Conservation (phyloP, 1,140 invertebrate species). For the Elymnias hypermnestra region DNA sequence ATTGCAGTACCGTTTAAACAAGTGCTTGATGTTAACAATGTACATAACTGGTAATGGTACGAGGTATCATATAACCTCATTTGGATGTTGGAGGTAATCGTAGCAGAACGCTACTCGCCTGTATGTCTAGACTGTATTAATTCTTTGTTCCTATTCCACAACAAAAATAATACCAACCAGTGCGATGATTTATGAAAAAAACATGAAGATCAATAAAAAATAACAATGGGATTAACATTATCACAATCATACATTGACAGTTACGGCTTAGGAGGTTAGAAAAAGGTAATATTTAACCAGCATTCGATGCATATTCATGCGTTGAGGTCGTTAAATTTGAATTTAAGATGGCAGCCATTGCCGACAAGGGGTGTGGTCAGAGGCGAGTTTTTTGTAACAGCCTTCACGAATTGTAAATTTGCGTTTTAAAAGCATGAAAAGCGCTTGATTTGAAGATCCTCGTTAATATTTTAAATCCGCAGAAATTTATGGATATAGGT, state of each 20-base stretch:
- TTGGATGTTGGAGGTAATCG: too few relatives aligned
- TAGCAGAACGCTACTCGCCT: too few relatives aligned
- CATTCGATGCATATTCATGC: conserved; percentile 10
- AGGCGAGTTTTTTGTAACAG: conserved; percentile 19
- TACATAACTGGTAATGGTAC: too few relatives aligned
- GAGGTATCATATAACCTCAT: too few relatives aligned
- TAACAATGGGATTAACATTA: conserved; percentile 4
- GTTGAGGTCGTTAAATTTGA: conserved; percentile 6
- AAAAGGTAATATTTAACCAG: conserved; percentile 3
- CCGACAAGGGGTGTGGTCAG: conserved; percentile 21
- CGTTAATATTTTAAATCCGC: background rate
- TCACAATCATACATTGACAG: conserved; percentile 12
- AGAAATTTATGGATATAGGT: too few relatives aligned
- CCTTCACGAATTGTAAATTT: conserved; percentile 34
- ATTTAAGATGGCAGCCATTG: conserved; percentile 2
- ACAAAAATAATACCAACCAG: too few relatives aligned
- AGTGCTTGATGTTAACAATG: too few relatives aligned
- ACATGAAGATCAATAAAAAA: too few relatives aligned
- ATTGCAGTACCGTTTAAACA: too few relatives aligned
- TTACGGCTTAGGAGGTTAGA: conserved; percentile 2
- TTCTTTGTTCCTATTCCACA: too few relatives aligned
- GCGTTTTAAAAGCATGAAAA: conserved; percentile 30
- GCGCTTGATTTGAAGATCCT: conserved; percentile 16
- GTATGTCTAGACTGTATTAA: too few relatives aligned
- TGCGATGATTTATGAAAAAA: too few relatives aligned